These are phyloP conservation scores for Artibeus jamaicensis DNA, from an alignment of 2,797 vertebrate genomes.

Conservation along the genomic window DNA sequence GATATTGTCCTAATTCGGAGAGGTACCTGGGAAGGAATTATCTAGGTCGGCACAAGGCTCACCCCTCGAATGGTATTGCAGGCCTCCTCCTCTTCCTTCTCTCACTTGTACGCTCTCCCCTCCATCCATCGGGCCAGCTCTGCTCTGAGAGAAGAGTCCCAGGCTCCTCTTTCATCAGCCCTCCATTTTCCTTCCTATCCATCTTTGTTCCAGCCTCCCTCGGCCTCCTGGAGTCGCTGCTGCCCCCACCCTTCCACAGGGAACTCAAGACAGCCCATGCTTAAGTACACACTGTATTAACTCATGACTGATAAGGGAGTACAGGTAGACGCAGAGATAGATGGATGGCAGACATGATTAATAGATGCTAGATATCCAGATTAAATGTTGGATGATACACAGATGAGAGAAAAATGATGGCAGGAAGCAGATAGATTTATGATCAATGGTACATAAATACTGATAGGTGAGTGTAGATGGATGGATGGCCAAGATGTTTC, in stretches of 20 bases:
- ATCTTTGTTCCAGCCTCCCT: background rate
- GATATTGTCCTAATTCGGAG: background rate
- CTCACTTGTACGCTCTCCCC: background rate
- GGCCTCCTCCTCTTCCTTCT: background rate
- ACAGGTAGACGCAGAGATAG: slow-evolving; percentile 54
- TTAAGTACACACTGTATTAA: slow-evolving; percentile 57
- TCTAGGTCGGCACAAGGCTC: background rate
- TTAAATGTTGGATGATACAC: slow-evolving; percentile 74
- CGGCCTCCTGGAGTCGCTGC: background rate
- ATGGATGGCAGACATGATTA: slow-evolving; percentile 70
- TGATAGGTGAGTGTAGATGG: slow-evolving; percentile 33
- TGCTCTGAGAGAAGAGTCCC: background rate
- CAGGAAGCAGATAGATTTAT: slow-evolving; percentile 64
- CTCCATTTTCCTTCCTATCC: background rate
- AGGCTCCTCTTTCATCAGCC: background rate
- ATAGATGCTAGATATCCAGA: slow-evolving; percentile 71
- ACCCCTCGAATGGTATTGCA: background rate
- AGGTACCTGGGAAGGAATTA: background rate
- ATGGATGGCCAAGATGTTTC: slow-evolving; percentile 26
- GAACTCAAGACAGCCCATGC: background rate
- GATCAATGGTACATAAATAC: slow-evolving; percentile 38
- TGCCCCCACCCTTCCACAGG: background rate
- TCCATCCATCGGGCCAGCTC: background rate
- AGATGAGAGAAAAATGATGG: slow-evolving; percentile 68
- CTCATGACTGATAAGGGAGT: slow-evolving; percentile 63